phyloP scores from a whole-genome alignment of 2,888 invertebrate species.

The Stegophylla sp. region DNA sequence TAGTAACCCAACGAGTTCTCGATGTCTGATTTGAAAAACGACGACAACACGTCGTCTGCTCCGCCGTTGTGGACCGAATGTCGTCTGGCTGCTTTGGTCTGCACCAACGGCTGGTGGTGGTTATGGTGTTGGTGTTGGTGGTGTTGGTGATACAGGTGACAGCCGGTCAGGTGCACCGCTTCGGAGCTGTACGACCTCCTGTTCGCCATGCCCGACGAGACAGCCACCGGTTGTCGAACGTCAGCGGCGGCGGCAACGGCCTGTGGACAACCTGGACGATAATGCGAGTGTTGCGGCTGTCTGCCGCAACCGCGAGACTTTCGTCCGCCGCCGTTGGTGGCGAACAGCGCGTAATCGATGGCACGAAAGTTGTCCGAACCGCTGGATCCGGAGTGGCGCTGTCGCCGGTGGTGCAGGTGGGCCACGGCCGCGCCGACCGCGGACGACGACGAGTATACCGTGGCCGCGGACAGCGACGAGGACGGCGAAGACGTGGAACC shows the following conservation, averaged over 20 bases:
- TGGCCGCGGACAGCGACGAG: slow-evolving; percentile 41
- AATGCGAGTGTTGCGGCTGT: not conserved
- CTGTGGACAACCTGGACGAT: too few relatives aligned
- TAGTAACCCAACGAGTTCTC: slow-evolving; percentile 60
- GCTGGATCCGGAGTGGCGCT: slow-evolving; percentile 31
- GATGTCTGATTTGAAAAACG: slow-evolving; percentile 55
- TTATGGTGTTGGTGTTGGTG: not conserved
- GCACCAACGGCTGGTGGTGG: not conserved
- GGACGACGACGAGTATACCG: slow-evolving; percentile 35
- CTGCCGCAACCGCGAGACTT: not conserved
- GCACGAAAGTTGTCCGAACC: slow-evolving; percentile 50
- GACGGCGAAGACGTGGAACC: slow-evolving; percentile 20
- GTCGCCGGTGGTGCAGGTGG: not conserved
- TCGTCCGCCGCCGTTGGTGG: not conserved
- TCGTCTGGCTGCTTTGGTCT: slow-evolving; percentile 3
- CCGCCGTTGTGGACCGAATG: slow-evolving; percentile 46
- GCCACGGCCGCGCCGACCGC: not conserved
- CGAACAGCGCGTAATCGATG: slow-evolving; percentile 51
- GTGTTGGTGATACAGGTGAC: not conserved
- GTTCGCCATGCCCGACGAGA: not conserved
- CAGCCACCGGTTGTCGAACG: not conserved
- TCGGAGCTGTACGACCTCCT: slow-evolving; percentile 40
- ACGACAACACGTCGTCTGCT: slow-evolving; percentile 25
- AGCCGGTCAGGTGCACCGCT: slow-evolving; percentile 12
- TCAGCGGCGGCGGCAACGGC: not conserved